These are phyloP conservation scores for Myotis vivesi DNA, from an alignment of 2,797 vertebrate genomes.

Conservation along the genomic window DNA sequence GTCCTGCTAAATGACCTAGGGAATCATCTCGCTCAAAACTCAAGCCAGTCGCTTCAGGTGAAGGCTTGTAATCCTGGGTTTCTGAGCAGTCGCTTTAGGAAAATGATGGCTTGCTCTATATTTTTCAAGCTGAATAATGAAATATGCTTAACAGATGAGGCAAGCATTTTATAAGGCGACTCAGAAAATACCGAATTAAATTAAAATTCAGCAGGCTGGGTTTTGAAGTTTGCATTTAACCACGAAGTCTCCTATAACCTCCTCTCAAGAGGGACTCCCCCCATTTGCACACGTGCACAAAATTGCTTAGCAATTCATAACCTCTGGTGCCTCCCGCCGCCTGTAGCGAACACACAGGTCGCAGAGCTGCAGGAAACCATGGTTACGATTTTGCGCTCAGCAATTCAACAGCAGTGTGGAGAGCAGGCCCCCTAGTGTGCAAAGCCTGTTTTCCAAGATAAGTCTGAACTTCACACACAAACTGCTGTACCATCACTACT, in stretches of 20 bases:
- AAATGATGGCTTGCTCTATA: not conserved
- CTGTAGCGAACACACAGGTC: not conserved
- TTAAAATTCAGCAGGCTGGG: not conserved
- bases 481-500: not conserved
- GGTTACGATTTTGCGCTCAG: not conserved
- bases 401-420: not conserved
- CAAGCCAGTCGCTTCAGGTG: not conserved
- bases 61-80: not conserved
- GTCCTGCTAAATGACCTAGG: not conserved
- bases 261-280: not conserved
- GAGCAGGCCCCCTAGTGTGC: constrained; percentile 64
- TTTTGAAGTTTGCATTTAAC: constrained; percentile 8
- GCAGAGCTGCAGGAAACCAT: constrained; percentile 33
- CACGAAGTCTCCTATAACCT: not conserved
- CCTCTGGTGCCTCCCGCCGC: not conserved
- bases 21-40: not conserved
- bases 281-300: not conserved
- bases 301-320: not conserved
- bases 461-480: not conserved
- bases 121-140: constrained; percentile 38
- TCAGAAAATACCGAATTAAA: constrained; percentile 40
- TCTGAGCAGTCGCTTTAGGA: not conserved
- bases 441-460: constrained; percentile 21
- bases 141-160: not conserved
- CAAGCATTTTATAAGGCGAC: not conserved